phyloP scores from a whole-genome alignment of 2,113 vertebrate species.

The Melierax canorus region DNA sequence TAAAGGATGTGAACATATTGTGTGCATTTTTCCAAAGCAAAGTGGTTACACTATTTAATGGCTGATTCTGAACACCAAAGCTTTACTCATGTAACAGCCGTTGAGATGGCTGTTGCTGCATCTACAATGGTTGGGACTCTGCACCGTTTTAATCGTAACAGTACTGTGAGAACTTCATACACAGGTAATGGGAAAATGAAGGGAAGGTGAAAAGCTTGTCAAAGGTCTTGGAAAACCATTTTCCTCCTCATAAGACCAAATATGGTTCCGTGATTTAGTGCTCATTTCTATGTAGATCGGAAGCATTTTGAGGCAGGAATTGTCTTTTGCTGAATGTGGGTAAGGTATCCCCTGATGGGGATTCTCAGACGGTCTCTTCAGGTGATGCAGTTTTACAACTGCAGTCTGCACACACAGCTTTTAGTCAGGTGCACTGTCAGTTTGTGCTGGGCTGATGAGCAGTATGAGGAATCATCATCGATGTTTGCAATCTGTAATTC shows the following conservation, averaged over 20 bases:
- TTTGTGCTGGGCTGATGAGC: background rate
- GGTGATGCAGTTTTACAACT: fast-evolving
- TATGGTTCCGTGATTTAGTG: background rate
- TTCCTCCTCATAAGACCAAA: background rate
- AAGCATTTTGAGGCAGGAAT: background rate
- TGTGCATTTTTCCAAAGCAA: background rate
- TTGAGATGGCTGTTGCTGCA: background rate
- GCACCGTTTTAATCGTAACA: fast-evolving
- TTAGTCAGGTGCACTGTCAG: background rate
- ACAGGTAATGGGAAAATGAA: background rate
- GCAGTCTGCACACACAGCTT: background rate
- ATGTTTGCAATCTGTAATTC: background rate
- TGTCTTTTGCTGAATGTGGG: background rate
- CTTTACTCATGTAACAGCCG: fast-evolving
- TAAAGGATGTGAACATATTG: fast-evolving
- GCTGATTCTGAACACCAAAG: background rate
- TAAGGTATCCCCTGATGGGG: background rate
- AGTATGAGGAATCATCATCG: fast-evolving
- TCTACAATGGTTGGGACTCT: fast-evolving
- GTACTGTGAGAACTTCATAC: background rate
- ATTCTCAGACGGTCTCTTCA: background rate
- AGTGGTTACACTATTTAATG: background rate
- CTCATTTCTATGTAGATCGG: background rate
- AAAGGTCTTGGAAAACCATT: background rate
- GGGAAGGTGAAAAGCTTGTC: background rate